phyloP scores from a whole-genome alignment of 2,797 vertebrate species.

The Dryobates pubescens region DNA sequence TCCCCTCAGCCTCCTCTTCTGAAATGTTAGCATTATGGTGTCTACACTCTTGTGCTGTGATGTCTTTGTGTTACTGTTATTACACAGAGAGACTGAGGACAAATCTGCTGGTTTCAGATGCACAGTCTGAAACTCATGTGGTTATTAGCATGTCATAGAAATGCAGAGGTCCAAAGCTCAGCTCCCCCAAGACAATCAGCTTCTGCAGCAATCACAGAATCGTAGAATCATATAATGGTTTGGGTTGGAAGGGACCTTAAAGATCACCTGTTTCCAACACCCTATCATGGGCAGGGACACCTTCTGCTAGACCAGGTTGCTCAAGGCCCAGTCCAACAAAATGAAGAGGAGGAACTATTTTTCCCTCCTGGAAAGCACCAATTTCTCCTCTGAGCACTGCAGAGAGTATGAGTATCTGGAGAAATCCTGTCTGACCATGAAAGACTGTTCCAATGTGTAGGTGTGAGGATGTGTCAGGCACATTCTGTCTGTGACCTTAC shows the following conservation, averaged over 20 bases:
- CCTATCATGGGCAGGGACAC: no score
- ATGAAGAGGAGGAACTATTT: not conserved
- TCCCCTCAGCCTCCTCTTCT: no score
- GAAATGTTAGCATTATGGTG: not conserved
- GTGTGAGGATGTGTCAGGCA: not conserved
- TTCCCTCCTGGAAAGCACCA: not conserved
- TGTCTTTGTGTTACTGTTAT: not conserved
- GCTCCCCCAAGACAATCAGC: not conserved
- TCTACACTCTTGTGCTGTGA: not conserved
- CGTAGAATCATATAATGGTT: no score
- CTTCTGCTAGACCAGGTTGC: no score
- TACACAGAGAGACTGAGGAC: not conserved
- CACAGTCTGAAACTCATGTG: not conserved
- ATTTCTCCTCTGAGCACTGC: not conserved
- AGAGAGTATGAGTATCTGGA: not conserved
- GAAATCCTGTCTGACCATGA: not conserved
- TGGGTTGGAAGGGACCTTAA: no score
- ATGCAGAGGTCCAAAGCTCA: not conserved
- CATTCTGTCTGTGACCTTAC: not conserved
- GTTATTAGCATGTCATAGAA: not conserved
- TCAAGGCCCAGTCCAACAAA: no score
- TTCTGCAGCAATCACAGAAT: not conserved
- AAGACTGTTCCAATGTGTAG: not conserved
- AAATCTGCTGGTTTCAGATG: not conserved
- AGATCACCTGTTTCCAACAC: no score